Percentiles rank a stretch among this genome's conserved stretches.
Conservation (phyloP, 2,888 invertebrate species). For the Agrilus biguttatus region DNA sequence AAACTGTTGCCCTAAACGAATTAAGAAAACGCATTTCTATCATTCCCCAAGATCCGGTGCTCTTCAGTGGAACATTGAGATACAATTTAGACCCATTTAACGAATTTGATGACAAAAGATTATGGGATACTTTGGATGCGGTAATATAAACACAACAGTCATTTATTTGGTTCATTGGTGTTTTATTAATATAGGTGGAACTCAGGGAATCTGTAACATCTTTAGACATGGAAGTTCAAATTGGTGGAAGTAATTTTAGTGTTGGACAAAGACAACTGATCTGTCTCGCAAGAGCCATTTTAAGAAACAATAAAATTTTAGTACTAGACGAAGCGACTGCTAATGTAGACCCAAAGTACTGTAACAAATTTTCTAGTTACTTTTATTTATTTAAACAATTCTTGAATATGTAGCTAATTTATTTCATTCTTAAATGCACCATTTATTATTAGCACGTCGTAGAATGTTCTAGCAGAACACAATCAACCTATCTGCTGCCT, state of each 20-base stretch:
- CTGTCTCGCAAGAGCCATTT: constrained; percentile 36
- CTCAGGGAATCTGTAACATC: constrained; percentile 47
- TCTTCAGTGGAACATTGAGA: constrained; percentile 45
- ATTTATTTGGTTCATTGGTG: neutral
- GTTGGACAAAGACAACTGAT: constrained; percentile 26
- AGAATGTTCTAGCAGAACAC: too few relatives aligned
- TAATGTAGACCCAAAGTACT: constrained; percentile 52
- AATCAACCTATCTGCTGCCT: too few relatives aligned
- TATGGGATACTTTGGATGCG: constrained; percentile 54
- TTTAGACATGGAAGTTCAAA: constrained; percentile 46
- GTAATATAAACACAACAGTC: constrained; percentile 26
- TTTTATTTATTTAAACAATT: too few relatives aligned
- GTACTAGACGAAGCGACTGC: constrained; percentile 79
- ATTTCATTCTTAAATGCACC: too few relatives aligned
- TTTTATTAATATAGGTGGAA: constrained; percentile 38
- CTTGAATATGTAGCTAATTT: too few relatives aligned
- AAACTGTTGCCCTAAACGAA: constrained; percentile 31
- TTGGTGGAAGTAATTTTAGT: constrained; percentile 57
- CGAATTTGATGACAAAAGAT: constrained; percentile 39
- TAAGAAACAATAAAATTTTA: constrained; percentile 52
- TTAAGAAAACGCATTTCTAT: constrained; percentile 37
- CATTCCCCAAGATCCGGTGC: constrained; percentile 46
- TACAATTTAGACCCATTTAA: constrained; percentile 47
- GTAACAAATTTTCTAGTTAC: too few relatives aligned
- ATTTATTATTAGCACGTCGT: too few relatives aligned